Evolutionary conservation across 2,888 invertebrate genomes (phyloP), one percentile per base, ranked within the genome.

Genomic region (Aphodius sticticus): DNA sequence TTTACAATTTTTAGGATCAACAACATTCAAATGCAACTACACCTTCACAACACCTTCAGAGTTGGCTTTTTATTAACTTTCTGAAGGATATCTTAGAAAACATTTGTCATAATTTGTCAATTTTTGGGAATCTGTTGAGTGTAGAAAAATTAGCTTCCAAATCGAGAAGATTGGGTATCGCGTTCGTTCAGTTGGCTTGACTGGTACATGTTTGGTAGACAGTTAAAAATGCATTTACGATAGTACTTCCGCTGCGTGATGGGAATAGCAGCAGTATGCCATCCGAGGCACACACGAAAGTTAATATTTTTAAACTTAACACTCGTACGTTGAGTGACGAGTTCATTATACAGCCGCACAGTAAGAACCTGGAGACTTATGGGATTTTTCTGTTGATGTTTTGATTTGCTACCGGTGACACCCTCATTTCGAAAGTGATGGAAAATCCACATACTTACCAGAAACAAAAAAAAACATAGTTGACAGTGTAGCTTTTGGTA

Each of bases 191-290:
- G 7, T 53, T 53, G 6, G 4, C 2, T 9, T 53, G 53, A 53
- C 53, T 53, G 53, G 53, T 53, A 26, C 26, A 26, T 26, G 53
- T 7, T 53, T 53, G 53, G 53, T 53, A 53, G 53, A 53, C 53
- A 53, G 53, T 53, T 53, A 53, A 53, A 53, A 53, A 53, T 53
- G 53, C 53, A 53, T 53, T 53, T 53, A 53, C 53, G 53, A 53
- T 53, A 5, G 53, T 53, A 53, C 53, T 53, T 53, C 53, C 53
- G 53, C 53, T 53, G 6, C 53, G 53, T 53, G 53, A 53, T 53
- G 53, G 6, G 53, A 53, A 53, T 53, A 53, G 53, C 53, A 53
- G 53, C 53, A 53, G 38, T 38, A 7, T 38, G 38, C 38, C 38
- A 38, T 38, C 38, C 38, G 38, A 38, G 53, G 53, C 53, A 53